These are phyloP conservation scores for Habropoda laboriosa DNA, from an alignment of 1,140 invertebrate species.

Conservation along the genomic window DNA sequence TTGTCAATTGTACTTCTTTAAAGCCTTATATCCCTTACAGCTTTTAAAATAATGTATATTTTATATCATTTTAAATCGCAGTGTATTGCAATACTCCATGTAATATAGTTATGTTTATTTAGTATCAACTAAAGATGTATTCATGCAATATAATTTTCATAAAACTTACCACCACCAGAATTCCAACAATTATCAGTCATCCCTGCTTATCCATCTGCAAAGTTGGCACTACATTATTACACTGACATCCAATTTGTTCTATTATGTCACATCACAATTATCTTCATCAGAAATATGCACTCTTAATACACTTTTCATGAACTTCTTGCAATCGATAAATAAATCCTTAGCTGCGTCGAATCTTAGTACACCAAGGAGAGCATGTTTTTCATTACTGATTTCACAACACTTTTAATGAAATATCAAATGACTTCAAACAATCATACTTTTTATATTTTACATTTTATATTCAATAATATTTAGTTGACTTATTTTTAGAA, in stretches of 20 bases:
- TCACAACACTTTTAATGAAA: conserved; percentile 53
- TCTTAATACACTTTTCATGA: conserved; percentile 60
- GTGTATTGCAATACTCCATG: background rate
- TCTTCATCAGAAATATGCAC: conserved; percentile 62
- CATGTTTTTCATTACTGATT: conserved; percentile 55
- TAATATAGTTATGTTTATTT: background rate
- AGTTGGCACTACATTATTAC: conserved; percentile 79
- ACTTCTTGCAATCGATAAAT: conserved; percentile 29
- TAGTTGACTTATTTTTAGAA: background rate
- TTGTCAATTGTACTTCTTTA: background rate
- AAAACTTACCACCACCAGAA: conserved; percentile 84
- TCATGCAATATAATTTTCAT: background rate
- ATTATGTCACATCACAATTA: conserved; percentile 73
- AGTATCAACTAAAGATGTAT: too few relatives aligned
- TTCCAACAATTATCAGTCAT: conserved; percentile 86
- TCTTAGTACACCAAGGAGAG: conserved; percentile 51
- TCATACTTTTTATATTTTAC: background rate
- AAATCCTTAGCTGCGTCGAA: conserved; percentile 41
- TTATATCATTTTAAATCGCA: background rate
- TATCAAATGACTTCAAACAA: background rate
- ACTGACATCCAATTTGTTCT: conserved; percentile 70
- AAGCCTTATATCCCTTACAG: background rate
- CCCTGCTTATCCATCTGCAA: conserved; percentile 82
- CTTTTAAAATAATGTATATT: background rate
- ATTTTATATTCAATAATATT: background rate